A percentile compares a stretch with the other conserved stretches of the same genome.
These are phyloP conservation scores for Malaclemys terrapin DNA, from an alignment of 2,113 vertebrate species.

Conservation along the genomic window DNA sequence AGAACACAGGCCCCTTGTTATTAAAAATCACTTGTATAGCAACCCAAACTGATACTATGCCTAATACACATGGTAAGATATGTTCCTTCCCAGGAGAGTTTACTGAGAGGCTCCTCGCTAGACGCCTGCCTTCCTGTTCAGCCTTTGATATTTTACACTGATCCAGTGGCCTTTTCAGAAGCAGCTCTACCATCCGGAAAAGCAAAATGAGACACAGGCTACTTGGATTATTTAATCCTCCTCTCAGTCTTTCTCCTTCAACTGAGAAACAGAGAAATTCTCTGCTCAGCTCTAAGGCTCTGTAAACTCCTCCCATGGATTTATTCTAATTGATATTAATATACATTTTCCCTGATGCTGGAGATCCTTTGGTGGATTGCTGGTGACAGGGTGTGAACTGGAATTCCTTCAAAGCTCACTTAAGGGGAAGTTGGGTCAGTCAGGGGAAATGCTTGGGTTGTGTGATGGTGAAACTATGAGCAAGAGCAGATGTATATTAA, in stretches of 20 bases:
- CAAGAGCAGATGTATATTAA: not conserved
- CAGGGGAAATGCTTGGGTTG: not conserved
- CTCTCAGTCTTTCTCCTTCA: not conserved
- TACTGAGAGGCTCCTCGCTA: not conserved
- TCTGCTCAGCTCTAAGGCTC: not conserved
- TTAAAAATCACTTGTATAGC: not conserved
- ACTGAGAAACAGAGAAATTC: not conserved
- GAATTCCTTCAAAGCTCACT: not conserved
- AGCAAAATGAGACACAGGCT: not conserved
- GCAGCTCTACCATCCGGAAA: not conserved
- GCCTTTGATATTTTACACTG: not conserved
- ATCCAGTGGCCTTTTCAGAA: not conserved
- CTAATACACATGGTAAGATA: not conserved
- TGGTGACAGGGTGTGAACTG: not conserved
- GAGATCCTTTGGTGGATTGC: not conserved
- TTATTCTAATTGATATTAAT: not conserved
- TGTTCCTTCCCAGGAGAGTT: not conserved
- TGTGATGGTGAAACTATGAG: not conserved
- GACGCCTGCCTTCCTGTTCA: not conserved
- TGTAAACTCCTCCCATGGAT: not conserved
- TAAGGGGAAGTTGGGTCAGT: not conserved
- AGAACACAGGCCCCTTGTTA: not conserved
- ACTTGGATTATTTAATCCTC: rapidly evolving
- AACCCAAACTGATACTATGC: not conserved
- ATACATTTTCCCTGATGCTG: not conserved